Conservation (phyloP, 2,113 vertebrate genomes). For the Grammomys dolichurus region DNA sequence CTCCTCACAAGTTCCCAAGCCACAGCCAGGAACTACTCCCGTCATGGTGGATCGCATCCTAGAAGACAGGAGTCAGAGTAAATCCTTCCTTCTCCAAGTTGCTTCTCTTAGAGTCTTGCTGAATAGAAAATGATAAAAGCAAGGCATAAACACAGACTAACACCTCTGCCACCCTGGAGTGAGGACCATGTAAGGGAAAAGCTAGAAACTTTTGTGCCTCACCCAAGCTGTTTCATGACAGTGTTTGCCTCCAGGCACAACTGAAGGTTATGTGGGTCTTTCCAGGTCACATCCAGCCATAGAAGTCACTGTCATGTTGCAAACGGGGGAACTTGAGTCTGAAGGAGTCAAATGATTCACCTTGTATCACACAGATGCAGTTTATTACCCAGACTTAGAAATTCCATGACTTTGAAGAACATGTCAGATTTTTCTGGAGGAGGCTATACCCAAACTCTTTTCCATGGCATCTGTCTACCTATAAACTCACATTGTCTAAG, state of each 20-base stretch:
- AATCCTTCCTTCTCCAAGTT: not conserved
- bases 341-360: not conserved
- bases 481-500: not conserved
- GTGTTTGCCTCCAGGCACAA: accelerated
- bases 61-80: not conserved
- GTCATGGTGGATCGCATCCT: not conserved
- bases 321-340: not conserved
- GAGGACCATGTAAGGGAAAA: too few species aligned
- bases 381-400: not conserved
- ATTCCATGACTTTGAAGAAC: not conserved
- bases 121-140: not conserved
- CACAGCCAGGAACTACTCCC: too few species aligned
- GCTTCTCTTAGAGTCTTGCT: not conserved
- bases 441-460: not conserved
- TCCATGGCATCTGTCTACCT: not conserved
- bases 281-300: not conserved
- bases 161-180: accelerated
- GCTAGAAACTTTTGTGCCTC: accelerated
- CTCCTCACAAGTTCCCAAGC: not conserved
- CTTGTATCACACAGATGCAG: not conserved
- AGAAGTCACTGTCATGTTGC: not conserved
- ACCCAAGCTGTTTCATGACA: accelerated
- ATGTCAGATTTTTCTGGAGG: not conserved
- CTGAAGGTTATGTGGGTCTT: not conserved
- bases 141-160: not conserved